A percentile compares a stretch with the other conserved stretches of the same genome.
Conservation (phyloP, 2,888 invertebrate species). For the Coenonympha arcania region DNA sequence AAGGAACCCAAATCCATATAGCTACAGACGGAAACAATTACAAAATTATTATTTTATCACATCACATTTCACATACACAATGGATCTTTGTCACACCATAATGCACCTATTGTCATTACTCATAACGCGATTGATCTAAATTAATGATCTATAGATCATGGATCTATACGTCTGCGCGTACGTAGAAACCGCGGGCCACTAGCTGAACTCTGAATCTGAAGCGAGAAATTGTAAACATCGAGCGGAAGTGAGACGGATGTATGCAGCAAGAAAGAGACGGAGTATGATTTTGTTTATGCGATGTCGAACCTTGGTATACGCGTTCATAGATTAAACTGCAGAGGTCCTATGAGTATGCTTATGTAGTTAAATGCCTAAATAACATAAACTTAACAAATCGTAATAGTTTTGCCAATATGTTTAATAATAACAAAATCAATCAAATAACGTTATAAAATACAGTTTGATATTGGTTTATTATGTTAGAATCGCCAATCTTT, state of each 20-base stretch:
- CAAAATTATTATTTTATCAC: slow-evolving; percentile 34
- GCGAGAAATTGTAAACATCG: slow-evolving; percentile 57
- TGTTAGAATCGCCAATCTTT: too few species aligned
- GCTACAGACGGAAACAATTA: background rate
- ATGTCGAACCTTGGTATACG: slow-evolving; percentile 36
- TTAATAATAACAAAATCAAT: too few species aligned
- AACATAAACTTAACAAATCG: too few species aligned
- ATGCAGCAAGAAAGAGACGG: slow-evolving; percentile 39
- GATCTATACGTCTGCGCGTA: slow-evolving; percentile 40
- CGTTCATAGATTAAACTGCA: slow-evolving; percentile 33
- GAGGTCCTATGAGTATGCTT: background rate
- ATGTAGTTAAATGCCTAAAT: background rate
- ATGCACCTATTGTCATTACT: slow-evolving; percentile 22
- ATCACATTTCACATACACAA: slow-evolving; percentile 30
- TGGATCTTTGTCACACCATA: slow-evolving; percentile 32
- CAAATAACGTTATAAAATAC: too few species aligned
- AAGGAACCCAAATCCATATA: slow-evolving; percentile 30
- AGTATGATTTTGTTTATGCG: slow-evolving; percentile 39
- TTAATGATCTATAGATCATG: slow-evolving; percentile 30
- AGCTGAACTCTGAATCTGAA: slow-evolving; percentile 24
- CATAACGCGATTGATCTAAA: slow-evolving; percentile 20
- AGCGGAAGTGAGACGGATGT: slow-evolving; percentile 36
- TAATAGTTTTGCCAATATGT: too few species aligned
- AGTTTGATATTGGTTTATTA: too few species aligned
- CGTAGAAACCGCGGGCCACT: slow-evolving; percentile 46